phyloP scores from a whole-genome alignment of 2,797 vertebrate genomes.

The Australoheros facetus region DNA sequence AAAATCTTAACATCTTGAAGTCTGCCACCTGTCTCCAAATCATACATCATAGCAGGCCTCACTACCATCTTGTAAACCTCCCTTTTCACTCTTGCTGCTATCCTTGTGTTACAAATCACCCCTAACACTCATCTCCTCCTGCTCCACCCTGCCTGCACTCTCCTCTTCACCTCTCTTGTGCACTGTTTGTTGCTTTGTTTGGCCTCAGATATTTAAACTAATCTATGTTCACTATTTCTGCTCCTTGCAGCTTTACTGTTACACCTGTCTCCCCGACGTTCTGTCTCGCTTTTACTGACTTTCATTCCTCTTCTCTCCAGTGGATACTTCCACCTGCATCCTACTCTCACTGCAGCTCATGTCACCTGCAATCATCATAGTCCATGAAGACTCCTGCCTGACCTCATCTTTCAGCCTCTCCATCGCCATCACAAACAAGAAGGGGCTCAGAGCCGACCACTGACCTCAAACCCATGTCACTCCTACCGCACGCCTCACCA shows the following conservation, averaged over 20 bases:
- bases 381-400: neutral
- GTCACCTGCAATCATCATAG: neutral
- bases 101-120: neutral
- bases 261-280: too few relatives aligned
- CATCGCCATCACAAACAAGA: neutral
- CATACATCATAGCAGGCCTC: too few relatives aligned
- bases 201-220: neutral
- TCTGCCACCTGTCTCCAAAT: too few relatives aligned
- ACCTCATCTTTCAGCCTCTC: neutral
- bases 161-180: neutral
- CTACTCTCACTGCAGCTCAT: accelerated
- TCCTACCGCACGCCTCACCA: too few relatives aligned
- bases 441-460: neutral
- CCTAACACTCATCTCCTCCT: accelerated
- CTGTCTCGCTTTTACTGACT: neutral
- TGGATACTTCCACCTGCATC: neutral
- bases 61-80: neutral
- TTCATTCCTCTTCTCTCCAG: neutral
- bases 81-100: neutral
- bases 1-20: too few relatives aligned
- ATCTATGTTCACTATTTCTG: too few relatives aligned
- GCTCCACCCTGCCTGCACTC: neutral
- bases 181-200: neutral
- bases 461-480: neutral
- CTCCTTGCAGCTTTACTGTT: too few relatives aligned